Conservation (phyloP, 2,888 invertebrate genomes). For the Petrolisthes cinctipes region DNA sequence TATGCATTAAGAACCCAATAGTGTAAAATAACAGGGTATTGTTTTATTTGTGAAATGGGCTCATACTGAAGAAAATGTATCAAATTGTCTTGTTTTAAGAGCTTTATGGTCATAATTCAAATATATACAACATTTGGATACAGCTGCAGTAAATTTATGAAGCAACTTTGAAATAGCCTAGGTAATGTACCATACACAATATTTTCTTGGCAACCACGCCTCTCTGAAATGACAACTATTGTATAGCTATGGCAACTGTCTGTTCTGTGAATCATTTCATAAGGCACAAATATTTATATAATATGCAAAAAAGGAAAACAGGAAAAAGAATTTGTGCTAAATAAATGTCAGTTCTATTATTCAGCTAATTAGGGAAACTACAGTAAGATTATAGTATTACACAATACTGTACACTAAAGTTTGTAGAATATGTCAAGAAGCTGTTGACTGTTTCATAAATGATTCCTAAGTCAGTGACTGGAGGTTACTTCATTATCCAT, state of each 20-base stretch:
- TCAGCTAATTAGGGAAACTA: neutral
- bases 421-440: neutral
- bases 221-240: neutral
- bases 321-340: conserved; percentile 1
- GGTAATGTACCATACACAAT: neutral
- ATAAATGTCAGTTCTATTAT: neutral
- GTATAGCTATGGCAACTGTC: neutral
- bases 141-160: conserved; percentile 10
- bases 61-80: neutral
- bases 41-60: too few species aligned
- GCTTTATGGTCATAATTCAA: neutral
- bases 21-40: too few species aligned
- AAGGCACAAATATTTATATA: conserved; percentile 15
- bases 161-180: neutral
- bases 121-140: neutral
- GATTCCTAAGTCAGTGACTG: neutral
- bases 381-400: neutral
- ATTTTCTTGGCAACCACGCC: neutral
- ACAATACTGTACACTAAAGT: neutral
- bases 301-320: conserved; percentile 2
- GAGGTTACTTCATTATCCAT: neutral
- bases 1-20: too few species aligned
- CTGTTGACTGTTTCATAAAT: neutral
- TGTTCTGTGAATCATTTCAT: neutral
- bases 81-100: neutral